phyloP scores from a whole-genome alignment of 2,888 invertebrate genomes.

The Dione juno region DNA sequence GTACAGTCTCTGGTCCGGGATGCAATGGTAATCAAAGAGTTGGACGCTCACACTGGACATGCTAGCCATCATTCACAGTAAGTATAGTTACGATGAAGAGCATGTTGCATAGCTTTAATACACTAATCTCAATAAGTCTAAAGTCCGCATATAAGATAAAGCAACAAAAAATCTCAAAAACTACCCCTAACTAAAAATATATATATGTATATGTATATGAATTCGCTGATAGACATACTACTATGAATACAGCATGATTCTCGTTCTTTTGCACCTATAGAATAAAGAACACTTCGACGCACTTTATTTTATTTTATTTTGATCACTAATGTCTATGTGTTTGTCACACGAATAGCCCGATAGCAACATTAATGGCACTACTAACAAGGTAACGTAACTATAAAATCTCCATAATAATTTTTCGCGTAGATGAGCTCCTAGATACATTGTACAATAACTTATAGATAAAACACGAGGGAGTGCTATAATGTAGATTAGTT shows the following conservation, averaged over 20 bases:
- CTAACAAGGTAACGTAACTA: conserved; percentile 92
- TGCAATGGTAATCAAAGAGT: conserved; percentile 94
- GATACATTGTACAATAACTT: conserved; percentile 37
- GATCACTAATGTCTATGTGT: conserved; percentile 82
- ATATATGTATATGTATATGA: neutral
- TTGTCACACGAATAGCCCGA: conserved; percentile 93
- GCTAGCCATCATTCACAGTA: conserved; percentile 91
- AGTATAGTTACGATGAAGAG: conserved; percentile 74
- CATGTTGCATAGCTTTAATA: conserved; percentile 57
- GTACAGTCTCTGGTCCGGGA: conserved; percentile 95
- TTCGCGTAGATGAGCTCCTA: conserved; percentile 58
- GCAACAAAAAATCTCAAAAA: conserved; percentile 22
- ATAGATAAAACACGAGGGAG: conserved; percentile 27
- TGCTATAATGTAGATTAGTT: conserved; percentile 38
- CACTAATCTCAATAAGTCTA: conserved; percentile 3
- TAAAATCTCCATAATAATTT: conserved; percentile 56
- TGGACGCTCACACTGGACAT: conserved; percentile 87
- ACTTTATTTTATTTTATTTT: conserved; percentile 52
- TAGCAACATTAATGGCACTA: conserved; percentile 97
- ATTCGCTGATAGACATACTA: conserved; percentile 14
- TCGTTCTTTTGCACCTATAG: conserved; percentile 42
- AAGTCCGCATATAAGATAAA: conserved; percentile 25
- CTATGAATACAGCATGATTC: conserved; percentile 39
- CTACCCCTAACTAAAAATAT: conserved; percentile 20
- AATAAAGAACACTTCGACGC: conserved; percentile 42